Evolutionary conservation across 2,888 invertebrate species (phyloP).

Genomic region (Drepanosiphum platanoidis): DNA sequence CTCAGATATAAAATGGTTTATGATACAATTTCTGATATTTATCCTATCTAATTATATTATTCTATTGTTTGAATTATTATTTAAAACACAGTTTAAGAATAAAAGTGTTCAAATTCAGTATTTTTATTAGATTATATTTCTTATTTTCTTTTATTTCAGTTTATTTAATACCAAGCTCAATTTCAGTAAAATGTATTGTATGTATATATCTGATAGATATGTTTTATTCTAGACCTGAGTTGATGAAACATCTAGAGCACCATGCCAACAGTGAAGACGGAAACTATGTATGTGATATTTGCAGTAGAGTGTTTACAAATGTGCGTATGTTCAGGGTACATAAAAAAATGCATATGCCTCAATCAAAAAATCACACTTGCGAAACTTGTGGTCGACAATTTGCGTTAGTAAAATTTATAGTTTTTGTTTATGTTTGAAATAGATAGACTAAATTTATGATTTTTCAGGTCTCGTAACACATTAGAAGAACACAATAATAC

Average conservation of each 20-base stretch:
- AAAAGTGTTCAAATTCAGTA: no score
- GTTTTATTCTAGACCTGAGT: slow-evolving; percentile 49
- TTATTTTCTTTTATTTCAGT: slow-evolving; percentile 2
- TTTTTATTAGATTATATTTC: no score
- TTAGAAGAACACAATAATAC: slow-evolving; percentile 79
- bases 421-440: neutral
- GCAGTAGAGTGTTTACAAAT: slow-evolving; percentile 74
- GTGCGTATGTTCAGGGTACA: slow-evolving; percentile 73
- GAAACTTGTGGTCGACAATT: slow-evolving; percentile 75
- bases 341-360: slow-evolving; percentile 74
- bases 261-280: slow-evolving; percentile 74
- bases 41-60: no score
- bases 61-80: no score
- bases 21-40: no score
- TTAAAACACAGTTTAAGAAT: no score
- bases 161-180: neutral
- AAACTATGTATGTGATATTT: slow-evolving; percentile 75
- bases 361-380: slow-evolving; percentile 75
- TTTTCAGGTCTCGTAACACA: slow-evolving; percentile 74
- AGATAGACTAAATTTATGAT: slow-evolving; percentile 35
- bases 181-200: neutral
- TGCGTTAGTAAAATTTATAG: slow-evolving; percentile 67
- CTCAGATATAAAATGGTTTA: no score
- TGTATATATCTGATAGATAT: neutral
- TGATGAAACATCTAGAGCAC: slow-evolving; percentile 72